Base-by-base conservation (phyloP, 1,140 invertebrate genomes). In the Brachionus paranguensis region DNA sequence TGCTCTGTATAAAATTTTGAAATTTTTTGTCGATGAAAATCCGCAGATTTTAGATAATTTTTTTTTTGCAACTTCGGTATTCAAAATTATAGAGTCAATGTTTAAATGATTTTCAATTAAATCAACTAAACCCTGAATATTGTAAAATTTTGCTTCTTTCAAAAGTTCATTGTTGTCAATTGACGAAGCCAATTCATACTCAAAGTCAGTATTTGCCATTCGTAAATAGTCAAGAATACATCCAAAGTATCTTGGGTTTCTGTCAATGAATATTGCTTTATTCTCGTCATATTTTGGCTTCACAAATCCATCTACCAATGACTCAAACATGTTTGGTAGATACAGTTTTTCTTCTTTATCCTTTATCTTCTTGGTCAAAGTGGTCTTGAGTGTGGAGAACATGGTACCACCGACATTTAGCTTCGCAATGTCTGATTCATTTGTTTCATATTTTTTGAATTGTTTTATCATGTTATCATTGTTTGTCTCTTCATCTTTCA, bases 111-210 rank as follows among this genome's bases (percentile, higher is more conserved):
- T 11, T 78, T 50, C 1, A 78, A 29, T 76, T 47, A 47, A 4
- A 41, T 60, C 53, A 29, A 60, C 29, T 37, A 78, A 47, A 17
- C 53, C 53, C 60, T 78, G 50, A 60, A 78, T 60, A 60, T 78
- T 78, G 29, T 60, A 78, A 60, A 50, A 78, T 20, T 78, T 78
- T 7, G 76, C 76, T 41, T 78, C 76, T 20, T 41, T 78, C 41
- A 20, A 37, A 20, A 78, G 37, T 14, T 78, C 29, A 20, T 64
- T 37, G 64, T 37, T n/a, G 17, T 60, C 29, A 17, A 60, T 11
- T 37, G 55, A 24, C 4, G 43, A 29, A 41, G 12, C 7, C 6
- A 79, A 17, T 60, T 79, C 53, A 64, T 60, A 60, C 41, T 79
- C 76, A 50, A 11, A 27, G 1, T 76, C 72, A 50, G 72, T 76